Percentiles rank a stretch among this genome's conserved stretches.
phyloP scores from a whole-genome alignment of 2,888 invertebrate species.

The Girardia tigrina region DNA sequence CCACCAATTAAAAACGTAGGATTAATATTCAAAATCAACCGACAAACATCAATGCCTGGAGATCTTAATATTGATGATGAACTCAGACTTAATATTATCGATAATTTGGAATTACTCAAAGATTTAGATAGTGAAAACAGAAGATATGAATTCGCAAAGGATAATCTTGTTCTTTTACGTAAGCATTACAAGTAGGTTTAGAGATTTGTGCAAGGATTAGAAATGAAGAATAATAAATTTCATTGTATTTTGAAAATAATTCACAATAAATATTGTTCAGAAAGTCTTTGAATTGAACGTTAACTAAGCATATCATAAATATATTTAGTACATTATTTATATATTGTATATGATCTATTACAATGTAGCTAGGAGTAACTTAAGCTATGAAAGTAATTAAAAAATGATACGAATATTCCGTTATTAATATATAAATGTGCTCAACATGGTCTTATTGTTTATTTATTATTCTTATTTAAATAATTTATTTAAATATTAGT shows the following conservation, averaged over 20 bases:
- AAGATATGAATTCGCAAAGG: conserved; percentile 25
- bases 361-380: too few species aligned
- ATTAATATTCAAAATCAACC: neutral
- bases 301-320: too few species aligned
- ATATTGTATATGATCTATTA: too few species aligned
- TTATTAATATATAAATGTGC: too few species aligned
- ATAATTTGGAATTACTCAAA: conserved; percentile 10
- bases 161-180: conserved; percentile 26
- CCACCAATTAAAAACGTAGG: neutral
- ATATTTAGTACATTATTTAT: too few species aligned
- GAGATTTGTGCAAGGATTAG: neutral
- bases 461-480: too few species aligned
- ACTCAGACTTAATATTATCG: neutral
- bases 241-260: neutral
- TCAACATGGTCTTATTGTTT: too few species aligned
- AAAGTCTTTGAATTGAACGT: too few species aligned
- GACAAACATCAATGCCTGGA: neutral
- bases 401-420: too few species aligned
- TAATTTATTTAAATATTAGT: too few species aligned
- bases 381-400: too few species aligned
- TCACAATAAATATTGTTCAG: too few species aligned
- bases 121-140: conserved; percentile 14
- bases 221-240: neutral
- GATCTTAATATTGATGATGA: conserved; percentile 16
- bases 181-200: conserved; percentile 24